Evolutionary conservation across 2,797 vertebrate genomes (phyloP).

Genomic region (Cebuella pygmaea): DNA sequence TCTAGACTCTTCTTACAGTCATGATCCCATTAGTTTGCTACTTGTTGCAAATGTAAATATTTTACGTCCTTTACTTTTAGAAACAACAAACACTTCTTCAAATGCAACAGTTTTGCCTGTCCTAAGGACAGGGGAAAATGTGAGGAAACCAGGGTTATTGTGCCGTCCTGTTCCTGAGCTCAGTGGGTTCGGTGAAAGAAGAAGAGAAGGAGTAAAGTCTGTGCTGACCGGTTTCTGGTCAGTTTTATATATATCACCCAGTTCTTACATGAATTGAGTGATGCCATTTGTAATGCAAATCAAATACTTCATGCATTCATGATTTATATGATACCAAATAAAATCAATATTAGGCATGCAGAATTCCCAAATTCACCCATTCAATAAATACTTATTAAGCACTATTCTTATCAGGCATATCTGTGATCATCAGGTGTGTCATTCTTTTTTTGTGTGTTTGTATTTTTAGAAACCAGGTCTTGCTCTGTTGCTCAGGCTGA

Average conservation of each 20-base stretch:
- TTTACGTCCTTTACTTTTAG: background rate
- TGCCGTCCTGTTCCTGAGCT: rapidly evolving
- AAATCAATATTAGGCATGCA: background rate
- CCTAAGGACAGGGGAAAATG: background rate
- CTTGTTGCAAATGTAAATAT: background rate
- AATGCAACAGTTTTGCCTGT: background rate
- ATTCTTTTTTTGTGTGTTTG: rapidly evolving
- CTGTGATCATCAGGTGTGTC: background rate
- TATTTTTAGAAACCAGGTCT: background rate
- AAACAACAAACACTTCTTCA: background rate
- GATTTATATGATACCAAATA: too few relatives aligned
- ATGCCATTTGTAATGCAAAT: rapidly evolving
- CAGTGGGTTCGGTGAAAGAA: rapidly evolving
- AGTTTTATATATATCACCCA: rapidly evolving
- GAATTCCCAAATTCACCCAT: background rate
- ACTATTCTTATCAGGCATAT: background rate
- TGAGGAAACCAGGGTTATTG: rapidly evolving
- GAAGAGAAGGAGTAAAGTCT: rapidly evolving
- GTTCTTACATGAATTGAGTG: background rate
- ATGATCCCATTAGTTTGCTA: background rate
- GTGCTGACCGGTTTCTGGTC: too few relatives aligned
- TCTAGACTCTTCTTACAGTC: background rate
- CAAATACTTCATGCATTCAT: too few relatives aligned
- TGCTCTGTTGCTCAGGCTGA: background rate
- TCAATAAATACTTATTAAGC: background rate